Evolutionary conservation across 1,140 invertebrate species (phyloP).

Genomic region (Helicoverpa armigera): DNA sequence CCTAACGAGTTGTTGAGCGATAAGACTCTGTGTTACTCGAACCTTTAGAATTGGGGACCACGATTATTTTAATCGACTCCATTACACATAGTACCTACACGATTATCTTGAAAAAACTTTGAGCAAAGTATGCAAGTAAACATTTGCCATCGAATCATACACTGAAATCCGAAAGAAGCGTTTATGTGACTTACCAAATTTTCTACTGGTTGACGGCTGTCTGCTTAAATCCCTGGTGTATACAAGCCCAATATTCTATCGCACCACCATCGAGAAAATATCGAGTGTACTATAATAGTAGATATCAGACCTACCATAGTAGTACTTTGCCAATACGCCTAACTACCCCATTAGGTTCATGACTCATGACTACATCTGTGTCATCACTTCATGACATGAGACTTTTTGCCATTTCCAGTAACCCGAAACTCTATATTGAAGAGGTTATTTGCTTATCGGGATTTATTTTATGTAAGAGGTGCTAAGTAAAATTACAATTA

Average conservation of each 20-base stretch:
- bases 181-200: too few relatives aligned
- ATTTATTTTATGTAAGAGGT: neutral
- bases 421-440: conserved; percentile 7
- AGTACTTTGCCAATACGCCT: conserved; percentile 10
- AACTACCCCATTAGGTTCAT: conserved; percentile 45
- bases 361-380: too few relatives aligned
- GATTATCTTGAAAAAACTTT: too few relatives aligned
- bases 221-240: neutral
- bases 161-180: too few relatives aligned
- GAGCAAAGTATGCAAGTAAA: too few relatives aligned
- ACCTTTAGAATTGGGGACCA: conserved; percentile 4
- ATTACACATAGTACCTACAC: too few relatives aligned
- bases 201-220: neutral
- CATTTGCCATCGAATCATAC: too few relatives aligned
- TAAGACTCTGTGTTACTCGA: neutral
- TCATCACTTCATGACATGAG: too few relatives aligned
- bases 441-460: neutral
- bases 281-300: neutral
- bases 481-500: too few relatives aligned
- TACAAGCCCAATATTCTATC: neutral
- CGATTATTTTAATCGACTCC: conserved; percentile 19
- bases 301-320: neutral
- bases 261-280: neutral
- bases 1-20: conserved; percentile 24
- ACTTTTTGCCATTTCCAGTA: conserved; percentile 34